Base-by-base conservation (phyloP, 2,113 vertebrate species). In the Protobothrops flavoviridis region DNA sequence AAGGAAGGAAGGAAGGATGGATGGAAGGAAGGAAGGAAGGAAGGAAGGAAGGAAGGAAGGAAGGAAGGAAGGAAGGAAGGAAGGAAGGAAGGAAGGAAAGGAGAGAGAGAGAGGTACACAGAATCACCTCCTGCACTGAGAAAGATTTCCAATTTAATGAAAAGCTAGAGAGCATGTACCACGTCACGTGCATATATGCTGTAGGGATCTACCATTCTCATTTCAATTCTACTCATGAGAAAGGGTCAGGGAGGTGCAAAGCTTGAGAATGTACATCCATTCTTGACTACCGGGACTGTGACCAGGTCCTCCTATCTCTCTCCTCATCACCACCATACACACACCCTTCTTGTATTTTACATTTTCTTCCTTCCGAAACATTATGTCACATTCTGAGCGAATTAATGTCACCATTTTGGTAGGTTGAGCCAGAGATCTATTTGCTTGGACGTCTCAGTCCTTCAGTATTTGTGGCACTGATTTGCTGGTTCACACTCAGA, bases 331-430 rank as follows among this genome's bases (percentile, higher is more conserved):
- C 56, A 26, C 43, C 90, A 12, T 12, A 39, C 88, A 45, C 12
- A 57, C 55, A 24, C 39, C 23, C 29, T 20, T 1, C 50, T 56
- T 23, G 17, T 20, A 20, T 56, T 15, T 13, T 26, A 13, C 50
- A 57, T 17, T 69, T 92, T 89, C 93, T 95, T 81, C 92, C 61
- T 87, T 95, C 43, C 43, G 81, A 23, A 5, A 87, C 85, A 56
- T 93, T 92, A 33, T 94, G 95, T 93, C 90, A 29, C 91, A 56
- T 2, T 91, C 15, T 94, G 52, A 95, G 24, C 93, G 45, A 95
- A 24, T 3, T 93, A 94, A 89, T 43, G 85, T 85, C 53, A 39
- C 0, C 0, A 15, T 55, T 33, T 90, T 87, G 24, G 93, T 95
- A 11, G 92, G 10, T 56, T 95, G 9, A 43, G 81, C 69, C 94